phyloP scores from a whole-genome alignment of 2,113 vertebrate genomes.

The Hyperopisus bebe region DNA sequence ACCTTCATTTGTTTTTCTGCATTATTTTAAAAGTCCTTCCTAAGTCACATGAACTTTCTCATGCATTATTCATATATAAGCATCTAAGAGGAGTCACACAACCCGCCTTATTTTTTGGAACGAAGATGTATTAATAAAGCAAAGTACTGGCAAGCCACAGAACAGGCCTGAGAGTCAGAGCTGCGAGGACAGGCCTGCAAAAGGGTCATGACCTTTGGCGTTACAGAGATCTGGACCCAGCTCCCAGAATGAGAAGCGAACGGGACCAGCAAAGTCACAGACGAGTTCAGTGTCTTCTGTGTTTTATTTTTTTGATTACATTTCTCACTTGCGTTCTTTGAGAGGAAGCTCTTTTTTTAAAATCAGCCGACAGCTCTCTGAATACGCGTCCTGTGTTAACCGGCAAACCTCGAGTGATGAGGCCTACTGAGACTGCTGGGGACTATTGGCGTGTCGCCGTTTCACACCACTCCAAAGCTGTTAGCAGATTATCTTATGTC shows the following conservation, averaged over 20 bases:
- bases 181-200: not conserved
- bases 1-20: not conserved
- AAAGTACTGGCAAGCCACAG: not conserved
- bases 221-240: not conserved
- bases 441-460: not conserved
- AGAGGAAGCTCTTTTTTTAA: not conserved
- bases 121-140: not conserved
- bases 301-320: not conserved
- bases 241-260: not conserved
- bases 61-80: not conserved
- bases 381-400: constrained; percentile 1
- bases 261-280: not conserved
- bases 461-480: not conserved
- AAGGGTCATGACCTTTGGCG: not conserved
- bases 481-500: not conserved
- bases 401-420: not conserved
- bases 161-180: not conserved
- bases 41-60: not conserved
- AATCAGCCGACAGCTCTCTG: not conserved
- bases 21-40: not conserved
- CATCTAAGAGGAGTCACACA: not conserved
- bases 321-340: not conserved
- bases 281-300: not conserved
- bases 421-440: not conserved
- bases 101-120: not conserved